Evolutionary conservation across 2,113 vertebrate genomes (phyloP).

Genomic region (Acrocephalus arundinaceus): DNA sequence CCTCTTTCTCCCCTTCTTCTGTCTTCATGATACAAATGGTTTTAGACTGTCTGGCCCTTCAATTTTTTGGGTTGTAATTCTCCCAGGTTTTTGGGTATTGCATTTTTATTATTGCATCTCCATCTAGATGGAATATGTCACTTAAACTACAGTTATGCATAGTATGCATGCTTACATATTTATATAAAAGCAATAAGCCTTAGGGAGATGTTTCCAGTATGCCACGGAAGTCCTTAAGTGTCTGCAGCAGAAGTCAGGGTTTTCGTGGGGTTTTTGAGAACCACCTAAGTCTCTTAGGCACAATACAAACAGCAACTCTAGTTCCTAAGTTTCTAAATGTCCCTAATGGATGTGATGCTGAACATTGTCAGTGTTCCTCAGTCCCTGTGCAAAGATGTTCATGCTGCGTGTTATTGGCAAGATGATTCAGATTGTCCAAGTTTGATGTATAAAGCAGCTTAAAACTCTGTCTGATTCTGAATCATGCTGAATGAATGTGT

Average conservation of each 20-base stretch:
- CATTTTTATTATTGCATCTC: not conserved
- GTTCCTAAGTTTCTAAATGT: not conserved
- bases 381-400: not conserved
- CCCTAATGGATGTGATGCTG: not conserved
- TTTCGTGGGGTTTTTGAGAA: not conserved
- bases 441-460: not conserved
- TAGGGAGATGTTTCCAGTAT: not conserved
- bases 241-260: not conserved
- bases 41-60: not conserved
- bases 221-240: not conserved
- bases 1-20: not conserved
- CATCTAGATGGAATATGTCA: not conserved
- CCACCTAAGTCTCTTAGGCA: not conserved
- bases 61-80: not conserved
- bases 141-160: not conserved
- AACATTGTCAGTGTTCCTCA: not conserved
- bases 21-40: not conserved
- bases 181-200: not conserved
- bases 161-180: not conserved
- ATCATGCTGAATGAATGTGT: not conserved
- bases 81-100: not conserved
- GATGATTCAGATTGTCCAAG: not conserved
- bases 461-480: not conserved
- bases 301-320: not conserved
- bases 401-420: not conserved